Evolutionary conservation across 2,113 vertebrate species (phyloP).

Genomic region (Malurus melanocephalus): DNA sequence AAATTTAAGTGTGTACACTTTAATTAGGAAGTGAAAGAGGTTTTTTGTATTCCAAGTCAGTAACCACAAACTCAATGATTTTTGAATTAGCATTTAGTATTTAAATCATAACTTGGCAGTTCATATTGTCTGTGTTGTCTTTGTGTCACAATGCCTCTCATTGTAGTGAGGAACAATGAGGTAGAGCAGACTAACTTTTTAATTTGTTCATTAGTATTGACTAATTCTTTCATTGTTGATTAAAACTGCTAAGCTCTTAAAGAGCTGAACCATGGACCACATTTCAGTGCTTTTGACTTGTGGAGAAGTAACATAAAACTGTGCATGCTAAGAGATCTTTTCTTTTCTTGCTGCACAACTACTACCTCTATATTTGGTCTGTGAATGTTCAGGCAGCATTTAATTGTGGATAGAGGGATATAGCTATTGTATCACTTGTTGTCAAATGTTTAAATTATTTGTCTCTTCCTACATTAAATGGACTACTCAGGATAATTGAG

Average conservation of each 20-base stretch:
- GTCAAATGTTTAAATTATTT: not conserved
- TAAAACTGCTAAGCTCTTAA: not conserved
- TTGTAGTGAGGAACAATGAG: not conserved
- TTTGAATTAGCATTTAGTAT: not conserved
- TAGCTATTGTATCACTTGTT: not conserved
- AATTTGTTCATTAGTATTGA: conserved; percentile 7
- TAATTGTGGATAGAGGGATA: not conserved
- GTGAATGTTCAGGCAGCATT: not conserved
- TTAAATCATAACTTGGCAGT: conserved; percentile 17
- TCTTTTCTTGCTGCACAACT: not conserved
- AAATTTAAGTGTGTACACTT: not conserved
- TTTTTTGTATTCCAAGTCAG: not conserved
- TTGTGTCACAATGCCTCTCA: not conserved
- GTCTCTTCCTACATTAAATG: not conserved
- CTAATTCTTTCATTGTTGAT: not conserved
- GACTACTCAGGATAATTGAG: not conserved
- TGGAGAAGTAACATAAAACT: not conserved
- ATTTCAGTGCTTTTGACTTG: not conserved
- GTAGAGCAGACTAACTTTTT: not conserved
- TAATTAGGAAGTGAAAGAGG: not conserved
- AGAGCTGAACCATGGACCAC: not conserved
- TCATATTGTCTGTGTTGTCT: not conserved
- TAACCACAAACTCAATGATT: not conserved
- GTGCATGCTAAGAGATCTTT: not conserved
- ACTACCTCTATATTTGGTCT: not conserved